Conservation (phyloP, 2,888 invertebrate genomes). For the Pogonocherus hispidulus region DNA sequence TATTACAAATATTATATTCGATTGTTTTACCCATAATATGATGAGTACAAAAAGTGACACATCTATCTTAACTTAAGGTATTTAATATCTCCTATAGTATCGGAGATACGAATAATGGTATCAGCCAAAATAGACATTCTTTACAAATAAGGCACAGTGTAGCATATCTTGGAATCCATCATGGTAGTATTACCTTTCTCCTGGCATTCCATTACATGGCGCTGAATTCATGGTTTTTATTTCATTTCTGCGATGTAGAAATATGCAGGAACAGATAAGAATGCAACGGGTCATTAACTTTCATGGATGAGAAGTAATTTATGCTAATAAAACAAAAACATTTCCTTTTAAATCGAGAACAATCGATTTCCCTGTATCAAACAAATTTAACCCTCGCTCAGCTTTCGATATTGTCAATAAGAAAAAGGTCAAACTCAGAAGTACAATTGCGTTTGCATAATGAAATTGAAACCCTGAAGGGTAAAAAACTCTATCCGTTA, state of each 20-base stretch:
- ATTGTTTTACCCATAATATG: too few relatives aligned
- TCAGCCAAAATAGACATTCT: too few relatives aligned
- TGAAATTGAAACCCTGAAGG: background rate
- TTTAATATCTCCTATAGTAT: too few relatives aligned
- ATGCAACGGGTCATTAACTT: conserved; percentile 7
- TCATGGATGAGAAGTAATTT: conserved; percentile 15
- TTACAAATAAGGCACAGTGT: too few relatives aligned
- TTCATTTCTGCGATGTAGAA: background rate
- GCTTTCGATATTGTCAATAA: conserved; percentile 7
- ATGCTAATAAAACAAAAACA: conserved; percentile 8
- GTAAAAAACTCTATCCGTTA: background rate
- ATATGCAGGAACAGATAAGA: conserved; percentile 14
- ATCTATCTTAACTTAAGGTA: too few relatives aligned
- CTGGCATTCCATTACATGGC: background rate
- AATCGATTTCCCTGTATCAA: conserved; percentile 4
- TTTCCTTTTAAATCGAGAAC: conserved; percentile 7
- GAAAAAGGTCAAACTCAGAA: background rate
- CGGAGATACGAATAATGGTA: too few relatives aligned
- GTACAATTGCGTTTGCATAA: background rate
- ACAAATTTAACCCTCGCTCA: background rate
- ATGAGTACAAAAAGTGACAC: too few relatives aligned
- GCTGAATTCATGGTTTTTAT: background rate
- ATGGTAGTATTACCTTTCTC: background rate
- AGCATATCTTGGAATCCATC: background rate
- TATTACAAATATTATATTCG: too few relatives aligned